A percentile compares a stretch with the other conserved stretches of the same genome.
These are phyloP conservation scores for Habrosyne pyritoides DNA, from an alignment of 2,888 invertebrate species.

Conservation along the genomic window DNA sequence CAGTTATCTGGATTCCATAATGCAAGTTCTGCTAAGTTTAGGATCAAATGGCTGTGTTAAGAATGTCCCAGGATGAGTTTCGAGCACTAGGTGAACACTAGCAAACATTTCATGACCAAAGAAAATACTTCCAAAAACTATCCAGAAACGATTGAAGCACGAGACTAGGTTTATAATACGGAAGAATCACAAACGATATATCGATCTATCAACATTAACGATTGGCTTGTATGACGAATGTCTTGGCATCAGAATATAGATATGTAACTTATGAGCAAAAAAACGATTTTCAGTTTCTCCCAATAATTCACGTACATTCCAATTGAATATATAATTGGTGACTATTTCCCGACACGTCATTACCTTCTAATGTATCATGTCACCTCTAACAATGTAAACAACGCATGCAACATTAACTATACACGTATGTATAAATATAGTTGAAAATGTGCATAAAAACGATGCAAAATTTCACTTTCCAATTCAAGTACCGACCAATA, in stretches of 20 bases:
- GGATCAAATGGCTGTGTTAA: too few relatives aligned
- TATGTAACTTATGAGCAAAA: not conserved
- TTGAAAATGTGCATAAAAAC: not conserved
- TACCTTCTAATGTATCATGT: constrained; percentile 5
- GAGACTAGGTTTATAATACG: too few relatives aligned
- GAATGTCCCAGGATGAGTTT: too few relatives aligned
- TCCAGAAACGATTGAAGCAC: too few relatives aligned
- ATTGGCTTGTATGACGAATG: constrained; percentile 10
- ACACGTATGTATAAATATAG: not conserved
- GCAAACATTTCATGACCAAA: too few relatives aligned
- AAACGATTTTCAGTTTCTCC: not conserved
- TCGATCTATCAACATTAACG: constrained; percentile 5
- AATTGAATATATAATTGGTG: not conserved
- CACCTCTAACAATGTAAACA: not conserved
- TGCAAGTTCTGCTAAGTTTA: too few relatives aligned
- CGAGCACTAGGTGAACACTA: too few relatives aligned
- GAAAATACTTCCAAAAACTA: too few relatives aligned
- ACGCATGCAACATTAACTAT: not conserved
- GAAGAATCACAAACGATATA: not conserved
- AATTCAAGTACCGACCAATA: not conserved
- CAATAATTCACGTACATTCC: not conserved
- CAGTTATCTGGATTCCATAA: too few relatives aligned
- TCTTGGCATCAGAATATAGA: not conserved
- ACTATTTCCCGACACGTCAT: not conserved
- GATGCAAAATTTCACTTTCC: not conserved